Conservation (phyloP, 2,113 vertebrate genomes). For the Panthera uncia region DNA sequence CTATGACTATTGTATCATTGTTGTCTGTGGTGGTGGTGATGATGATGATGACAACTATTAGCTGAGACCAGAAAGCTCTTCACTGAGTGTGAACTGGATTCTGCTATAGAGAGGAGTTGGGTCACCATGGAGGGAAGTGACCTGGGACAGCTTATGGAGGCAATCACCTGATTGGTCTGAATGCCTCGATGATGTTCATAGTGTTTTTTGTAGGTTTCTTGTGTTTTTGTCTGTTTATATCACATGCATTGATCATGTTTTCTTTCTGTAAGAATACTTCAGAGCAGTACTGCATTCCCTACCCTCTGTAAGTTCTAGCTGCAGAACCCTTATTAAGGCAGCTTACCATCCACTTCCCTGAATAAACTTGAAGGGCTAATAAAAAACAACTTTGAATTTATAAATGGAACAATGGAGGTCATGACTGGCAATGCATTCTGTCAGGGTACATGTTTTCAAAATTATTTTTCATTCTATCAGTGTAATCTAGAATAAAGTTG, state of each 20-base stretch:
- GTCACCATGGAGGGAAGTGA: neutral
- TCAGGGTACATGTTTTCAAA: slow-evolving; percentile 1
- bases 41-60: neutral
- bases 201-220: neutral
- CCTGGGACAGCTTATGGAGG: no score
- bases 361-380: neutral
- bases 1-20: neutral
- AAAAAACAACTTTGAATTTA: neutral
- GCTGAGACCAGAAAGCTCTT: neutral
- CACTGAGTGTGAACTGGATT: neutral
- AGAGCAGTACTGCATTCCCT: neutral
- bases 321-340: neutral
- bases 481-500: neutral
- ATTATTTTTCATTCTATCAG: neutral
- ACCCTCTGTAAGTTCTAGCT: neutral
- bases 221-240: neutral
- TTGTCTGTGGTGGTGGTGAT: neutral
- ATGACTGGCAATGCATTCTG: neutral
- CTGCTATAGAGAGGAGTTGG: neutral
- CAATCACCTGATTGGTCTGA: neutral
- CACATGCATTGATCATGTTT: neutral
- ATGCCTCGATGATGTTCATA: neutral
- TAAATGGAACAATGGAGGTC: neutral
- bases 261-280: neutral
- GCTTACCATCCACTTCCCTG: neutral